Evolutionary conservation across 2,888 invertebrate genomes (phyloP).

Genomic region (Tiphia femorata): DNA sequence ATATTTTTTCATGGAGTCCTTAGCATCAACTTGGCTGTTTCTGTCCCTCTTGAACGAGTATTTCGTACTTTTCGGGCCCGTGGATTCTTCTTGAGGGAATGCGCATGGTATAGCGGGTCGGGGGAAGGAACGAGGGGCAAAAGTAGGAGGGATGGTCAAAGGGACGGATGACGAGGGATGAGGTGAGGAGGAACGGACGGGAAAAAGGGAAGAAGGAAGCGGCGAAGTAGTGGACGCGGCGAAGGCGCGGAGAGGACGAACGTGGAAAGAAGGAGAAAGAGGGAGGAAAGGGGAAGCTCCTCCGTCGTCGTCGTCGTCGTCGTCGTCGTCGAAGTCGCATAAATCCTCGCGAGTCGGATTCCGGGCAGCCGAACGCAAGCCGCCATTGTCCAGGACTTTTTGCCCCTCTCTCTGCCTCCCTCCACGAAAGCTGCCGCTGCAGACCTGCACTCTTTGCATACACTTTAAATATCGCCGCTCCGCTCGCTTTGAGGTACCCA

Average conservation of each 20-base stretch:
- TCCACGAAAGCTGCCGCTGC: slow-evolving; percentile 29
- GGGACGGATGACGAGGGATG: slow-evolving; percentile 20
- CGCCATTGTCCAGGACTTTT: slow-evolving; percentile 64
- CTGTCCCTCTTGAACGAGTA: too few relatives aligned
- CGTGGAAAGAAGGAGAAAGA: slow-evolving; percentile 23
- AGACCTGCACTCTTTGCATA: slow-evolving; percentile 62
- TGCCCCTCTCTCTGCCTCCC: slow-evolving; percentile 40
- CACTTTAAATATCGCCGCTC: slow-evolving; percentile 63
- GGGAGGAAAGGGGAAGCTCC: neutral
- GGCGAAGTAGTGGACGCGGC: slow-evolving; percentile 17
- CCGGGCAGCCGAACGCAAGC: slow-evolving; percentile 63
- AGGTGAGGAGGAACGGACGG: slow-evolving; percentile 9
- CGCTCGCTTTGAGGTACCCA: slow-evolving; percentile 39
- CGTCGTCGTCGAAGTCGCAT: slow-evolving; percentile 58
- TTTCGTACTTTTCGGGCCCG: slow-evolving; percentile 32
- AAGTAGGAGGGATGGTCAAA: neutral
- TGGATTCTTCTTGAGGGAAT: slow-evolving; percentile 39
- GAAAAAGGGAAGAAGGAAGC: slow-evolving; percentile 16
- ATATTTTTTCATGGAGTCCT: too few relatives aligned
- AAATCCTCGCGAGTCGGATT: slow-evolving; percentile 66
- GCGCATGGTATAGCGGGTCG: slow-evolving; percentile 25
- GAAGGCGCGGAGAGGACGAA: slow-evolving; percentile 15
- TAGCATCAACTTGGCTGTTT: too few relatives aligned
- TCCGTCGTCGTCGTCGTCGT: too few relatives aligned
- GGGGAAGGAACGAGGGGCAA: slow-evolving; percentile 9